Base-by-base conservation (phyloP, 2,797 vertebrate species). In the Phyllotis vaccarum region DNA sequence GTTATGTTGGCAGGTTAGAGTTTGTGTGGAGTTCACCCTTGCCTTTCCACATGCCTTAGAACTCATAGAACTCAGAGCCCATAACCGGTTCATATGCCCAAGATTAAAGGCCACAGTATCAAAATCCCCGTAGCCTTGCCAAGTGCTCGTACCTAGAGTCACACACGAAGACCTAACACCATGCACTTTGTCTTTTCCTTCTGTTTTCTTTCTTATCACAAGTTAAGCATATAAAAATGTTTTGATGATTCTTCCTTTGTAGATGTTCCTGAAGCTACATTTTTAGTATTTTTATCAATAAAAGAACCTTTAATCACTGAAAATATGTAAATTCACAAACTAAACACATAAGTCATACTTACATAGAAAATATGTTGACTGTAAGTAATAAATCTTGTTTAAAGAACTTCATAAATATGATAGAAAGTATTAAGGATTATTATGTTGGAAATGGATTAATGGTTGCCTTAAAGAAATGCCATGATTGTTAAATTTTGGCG, bases 211-310 rank as follows among this genome's bases (percentile, higher is more conserved):
- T 52, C 66, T 54, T 85, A 49, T 56, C 72, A 81, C 68, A 91
- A 68, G n/a, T 95, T 94, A 87, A 86, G 9, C 22, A 70, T 78
- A 8, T 76, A 86, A 49, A 75, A 43, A 17, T 74, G 83, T 94
- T 96, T 89, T 81, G 58, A 78, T 88, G 85, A 86, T 83, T 94
- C 46, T 87, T 54, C 81, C 12, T 93, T 82, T 80, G 31, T 95
- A 74, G 40, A 93, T 93, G 5, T 88, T 93, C 24, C 60, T 96
- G 46, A 78, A 66, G 16, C 62, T 90, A 64, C 1, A 43, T 89
- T 94, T 95, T 93, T 37, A 86, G 2, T 72, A 31, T 91, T 90
- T 93, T 83, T 60, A n/a, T 22, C 40, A 94, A 13, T 89, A 89
- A 52, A 94, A 52, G 52, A 90, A 80, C 76, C 27, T 13, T 80